These are phyloP conservation scores for Zoroaster sp. DNA, from an alignment of 53 echinoderm and acorn worm genomes.

Conservation along the genomic window DNA sequence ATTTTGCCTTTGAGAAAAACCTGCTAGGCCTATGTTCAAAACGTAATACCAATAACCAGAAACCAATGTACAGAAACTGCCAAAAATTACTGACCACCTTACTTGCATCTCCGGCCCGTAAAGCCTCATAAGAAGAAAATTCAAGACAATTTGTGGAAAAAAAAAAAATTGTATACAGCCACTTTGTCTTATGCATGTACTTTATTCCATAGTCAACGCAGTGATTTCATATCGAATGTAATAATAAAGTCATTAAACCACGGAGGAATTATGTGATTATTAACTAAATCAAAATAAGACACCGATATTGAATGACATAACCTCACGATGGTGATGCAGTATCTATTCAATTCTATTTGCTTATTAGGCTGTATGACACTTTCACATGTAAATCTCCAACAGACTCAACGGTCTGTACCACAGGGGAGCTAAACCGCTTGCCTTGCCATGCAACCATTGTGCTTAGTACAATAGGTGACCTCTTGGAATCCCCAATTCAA, in stretches of 20 bases:
- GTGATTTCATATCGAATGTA: neutral
- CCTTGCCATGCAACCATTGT: conserved; percentile 40
- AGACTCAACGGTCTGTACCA: conserved; percentile 28
- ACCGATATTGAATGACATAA: conserved; percentile 13
- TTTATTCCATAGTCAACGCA: neutral
- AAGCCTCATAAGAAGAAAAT: too few relatives aligned
- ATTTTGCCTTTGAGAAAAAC: too few relatives aligned
- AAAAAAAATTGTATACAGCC: too few relatives aligned
- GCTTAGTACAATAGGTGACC: conserved; percentile 22
- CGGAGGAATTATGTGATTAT: neutral
- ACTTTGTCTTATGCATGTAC: too few relatives aligned
- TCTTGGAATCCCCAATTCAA: conserved; percentile 12
- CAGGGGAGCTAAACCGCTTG: neutral
- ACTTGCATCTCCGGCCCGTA: too few relatives aligned
- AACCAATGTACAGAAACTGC: too few relatives aligned
- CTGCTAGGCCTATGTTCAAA: too few relatives aligned
- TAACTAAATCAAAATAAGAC: neutral
- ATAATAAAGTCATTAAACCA: neutral
- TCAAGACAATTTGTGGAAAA: too few relatives aligned
- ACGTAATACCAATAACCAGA: too few relatives aligned
- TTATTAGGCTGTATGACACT: neutral
- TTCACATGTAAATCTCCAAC: conserved; percentile 27
- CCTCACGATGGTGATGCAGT: neutral
- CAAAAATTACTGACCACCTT: too few relatives aligned
- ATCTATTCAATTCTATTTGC: conserved; percentile 5